These are phyloP conservation scores for Pitangus sulphuratus DNA, from an alignment of 2,797 vertebrate genomes.

Conservation along the genomic window DNA sequence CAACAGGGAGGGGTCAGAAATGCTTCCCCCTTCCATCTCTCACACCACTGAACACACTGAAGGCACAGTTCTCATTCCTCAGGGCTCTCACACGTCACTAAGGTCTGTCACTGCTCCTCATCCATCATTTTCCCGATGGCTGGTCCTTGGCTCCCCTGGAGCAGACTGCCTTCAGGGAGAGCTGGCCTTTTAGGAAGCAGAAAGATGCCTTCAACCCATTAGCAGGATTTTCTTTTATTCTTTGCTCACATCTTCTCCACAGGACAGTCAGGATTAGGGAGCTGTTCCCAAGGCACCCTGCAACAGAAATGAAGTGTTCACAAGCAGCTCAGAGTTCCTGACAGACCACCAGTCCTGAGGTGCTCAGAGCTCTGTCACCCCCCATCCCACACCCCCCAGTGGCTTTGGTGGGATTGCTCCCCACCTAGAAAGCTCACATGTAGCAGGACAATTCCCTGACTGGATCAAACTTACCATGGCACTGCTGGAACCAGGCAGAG, in stretches of 20 bases:
- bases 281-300: slow-evolving; percentile 5
- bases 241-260: background rate
- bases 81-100: background rate
- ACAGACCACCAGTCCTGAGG: background rate
- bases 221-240: background rate
- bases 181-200: background rate
- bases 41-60: background rate
- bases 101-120: background rate
- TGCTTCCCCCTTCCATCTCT: background rate
- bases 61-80: background rate
- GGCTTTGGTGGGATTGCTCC: background rate
- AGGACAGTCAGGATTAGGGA: background rate
- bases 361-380: background rate
- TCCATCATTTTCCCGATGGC: background rate
- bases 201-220: background rate
- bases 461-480: slow-evolving; percentile 43
- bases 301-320: slow-evolving; percentile 40
- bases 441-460: background rate
- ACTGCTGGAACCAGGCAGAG: background rate
- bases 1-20: background rate
- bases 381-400: background rate
- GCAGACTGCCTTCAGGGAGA: background rate
- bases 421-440: background rate
- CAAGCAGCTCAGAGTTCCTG: background rate
- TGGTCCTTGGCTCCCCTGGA: background rate